phyloP scores from a whole-genome alignment of 2,797 vertebrate genomes.

The Phoeniculus purpureus region DNA sequence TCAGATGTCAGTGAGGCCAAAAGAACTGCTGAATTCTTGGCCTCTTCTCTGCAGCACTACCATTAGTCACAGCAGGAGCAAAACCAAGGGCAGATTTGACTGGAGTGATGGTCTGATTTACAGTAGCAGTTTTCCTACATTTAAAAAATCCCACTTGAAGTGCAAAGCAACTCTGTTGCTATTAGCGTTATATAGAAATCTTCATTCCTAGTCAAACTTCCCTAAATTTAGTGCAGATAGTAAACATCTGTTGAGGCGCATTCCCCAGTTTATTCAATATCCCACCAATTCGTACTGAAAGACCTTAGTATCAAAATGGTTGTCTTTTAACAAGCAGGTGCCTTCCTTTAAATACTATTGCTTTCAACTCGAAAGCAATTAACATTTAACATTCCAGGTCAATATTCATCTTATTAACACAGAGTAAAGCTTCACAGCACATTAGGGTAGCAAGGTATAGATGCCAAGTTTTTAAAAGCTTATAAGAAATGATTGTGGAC shows the following conservation, averaged over 20 bases:
- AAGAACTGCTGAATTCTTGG: neutral
- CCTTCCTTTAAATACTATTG: neutral
- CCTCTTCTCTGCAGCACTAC: neutral
- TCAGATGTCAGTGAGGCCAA: neutral
- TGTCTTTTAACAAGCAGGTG: neutral
- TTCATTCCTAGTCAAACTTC: neutral
- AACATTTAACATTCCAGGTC: neutral
- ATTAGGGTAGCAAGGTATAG: neutral
- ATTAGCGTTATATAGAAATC: neutral
- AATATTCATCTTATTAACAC: neutral
- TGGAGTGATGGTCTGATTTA: neutral
- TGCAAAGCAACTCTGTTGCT: neutral
- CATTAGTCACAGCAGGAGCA: neutral
- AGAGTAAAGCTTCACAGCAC: neutral
- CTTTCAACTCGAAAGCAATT: neutral
- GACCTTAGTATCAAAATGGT: neutral
- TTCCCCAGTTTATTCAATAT: neutral
- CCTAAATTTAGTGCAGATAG: neutral
- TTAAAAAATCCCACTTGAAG: neutral
- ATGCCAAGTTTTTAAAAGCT: neutral
- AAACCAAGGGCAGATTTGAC: neutral
- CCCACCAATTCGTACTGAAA: neutral
- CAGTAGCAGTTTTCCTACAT: neutral
- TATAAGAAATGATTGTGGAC: neutral
- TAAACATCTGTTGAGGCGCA: neutral